Percentiles rank a stretch among this genome's conserved stretches.
Evolutionary conservation across 35 echinoderm and acorn worm species (phyloP).

Genomic region (Apostichopus japonicus): DNA sequence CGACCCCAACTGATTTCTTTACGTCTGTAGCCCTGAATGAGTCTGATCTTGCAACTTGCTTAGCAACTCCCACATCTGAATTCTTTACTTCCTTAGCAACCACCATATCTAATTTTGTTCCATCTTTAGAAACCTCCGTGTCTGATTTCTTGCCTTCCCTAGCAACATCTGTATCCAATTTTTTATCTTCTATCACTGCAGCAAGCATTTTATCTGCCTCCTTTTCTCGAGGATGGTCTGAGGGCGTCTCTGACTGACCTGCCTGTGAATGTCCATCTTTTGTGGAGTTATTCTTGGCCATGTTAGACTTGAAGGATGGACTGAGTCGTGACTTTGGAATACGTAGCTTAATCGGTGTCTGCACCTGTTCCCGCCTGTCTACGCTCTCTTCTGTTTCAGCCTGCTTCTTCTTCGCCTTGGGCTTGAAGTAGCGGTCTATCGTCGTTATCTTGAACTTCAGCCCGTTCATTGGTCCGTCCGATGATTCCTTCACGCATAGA

Average conservation of each 20-base stretch:
- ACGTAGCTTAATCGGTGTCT: constrained; percentile 55
- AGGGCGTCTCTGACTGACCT: background rate
- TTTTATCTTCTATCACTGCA: background rate
- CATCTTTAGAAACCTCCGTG: background rate
- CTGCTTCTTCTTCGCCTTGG: background rate
- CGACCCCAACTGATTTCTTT: background rate
- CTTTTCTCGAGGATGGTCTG: background rate
- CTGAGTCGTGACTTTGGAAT: constrained; percentile 41
- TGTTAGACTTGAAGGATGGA: constrained; percentile 26
- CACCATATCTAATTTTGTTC: background rate
- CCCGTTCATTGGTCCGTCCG: constrained; percentile 35
- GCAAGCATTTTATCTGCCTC: background rate
- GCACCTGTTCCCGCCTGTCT: background rate
- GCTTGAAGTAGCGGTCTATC: constrained; percentile 40
- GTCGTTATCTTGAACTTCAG: constrained; percentile 28
- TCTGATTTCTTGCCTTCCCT: background rate
- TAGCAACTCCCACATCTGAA: background rate
- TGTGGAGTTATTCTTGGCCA: background rate
- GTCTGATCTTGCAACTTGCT: background rate
- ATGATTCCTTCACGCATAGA: constrained; percentile 28
- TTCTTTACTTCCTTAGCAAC: background rate
- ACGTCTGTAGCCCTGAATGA: background rate
- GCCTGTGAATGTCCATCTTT: background rate
- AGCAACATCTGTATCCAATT: background rate
- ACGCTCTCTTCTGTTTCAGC: background rate